phyloP scores from a whole-genome alignment of 1,140 invertebrate genomes.

The Plectrocnemia conspersa region DNA sequence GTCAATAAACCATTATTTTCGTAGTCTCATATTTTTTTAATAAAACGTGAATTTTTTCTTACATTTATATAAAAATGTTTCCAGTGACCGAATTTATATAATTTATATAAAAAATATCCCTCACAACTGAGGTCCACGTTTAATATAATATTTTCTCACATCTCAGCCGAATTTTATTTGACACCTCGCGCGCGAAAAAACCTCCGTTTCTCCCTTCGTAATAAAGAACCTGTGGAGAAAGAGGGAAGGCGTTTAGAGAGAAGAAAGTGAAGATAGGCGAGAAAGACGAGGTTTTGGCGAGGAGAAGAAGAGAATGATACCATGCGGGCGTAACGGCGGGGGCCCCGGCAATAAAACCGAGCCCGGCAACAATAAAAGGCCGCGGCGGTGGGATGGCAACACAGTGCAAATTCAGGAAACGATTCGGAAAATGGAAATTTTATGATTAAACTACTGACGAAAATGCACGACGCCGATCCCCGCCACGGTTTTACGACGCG shows the following conservation, averaged over 20 bases:
- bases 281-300: not conserved
- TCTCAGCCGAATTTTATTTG: no score
- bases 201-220: not conserved
- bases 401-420: constrained; percentile 30
- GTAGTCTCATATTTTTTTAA: no score
- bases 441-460: constrained; percentile 28
- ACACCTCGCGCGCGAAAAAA: no score
- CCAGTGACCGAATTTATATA: no score
- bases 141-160: no score
- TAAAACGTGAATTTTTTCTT: no score
- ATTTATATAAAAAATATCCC: no score
- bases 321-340: constrained; percentile 6
- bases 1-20: no score
- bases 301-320: constrained; percentile 9
- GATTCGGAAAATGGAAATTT: constrained; percentile 36
- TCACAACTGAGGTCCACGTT: no score
- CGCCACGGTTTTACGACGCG: constrained; percentile 13
- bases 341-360: constrained; percentile 29
- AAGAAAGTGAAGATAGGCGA: constrained; percentile 10
- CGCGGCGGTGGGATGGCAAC: not conserved
- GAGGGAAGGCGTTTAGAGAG: not conserved
- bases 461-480: constrained; percentile 16
- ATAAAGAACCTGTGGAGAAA: not conserved
- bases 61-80: no score
- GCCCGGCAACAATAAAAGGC: constrained; percentile 30